phyloP scores from a whole-genome alignment of 2,797 vertebrate species.

The Dipus sagitta region DNA sequence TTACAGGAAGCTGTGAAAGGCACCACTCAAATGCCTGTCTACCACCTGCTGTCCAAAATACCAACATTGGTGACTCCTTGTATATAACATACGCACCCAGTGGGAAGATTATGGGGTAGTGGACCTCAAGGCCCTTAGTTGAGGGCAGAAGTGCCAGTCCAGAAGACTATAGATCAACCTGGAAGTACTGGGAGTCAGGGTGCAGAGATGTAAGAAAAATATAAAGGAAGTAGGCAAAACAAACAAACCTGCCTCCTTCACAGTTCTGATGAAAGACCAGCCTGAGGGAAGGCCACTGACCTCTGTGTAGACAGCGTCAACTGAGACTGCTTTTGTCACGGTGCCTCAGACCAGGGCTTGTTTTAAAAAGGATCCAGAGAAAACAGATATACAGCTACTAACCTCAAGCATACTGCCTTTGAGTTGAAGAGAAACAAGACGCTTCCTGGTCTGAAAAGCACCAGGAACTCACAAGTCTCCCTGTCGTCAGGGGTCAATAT shows the following conservation, averaged over 20 bases:
- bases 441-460: neutral
- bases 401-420: neutral
- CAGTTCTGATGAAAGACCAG: neutral
- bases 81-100: neutral
- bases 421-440: neutral
- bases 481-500: neutral
- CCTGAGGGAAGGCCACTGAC: neutral
- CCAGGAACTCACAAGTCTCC: neutral
- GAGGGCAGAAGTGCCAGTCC: neutral
- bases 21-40: neutral
- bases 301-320: neutral
- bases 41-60: neutral
- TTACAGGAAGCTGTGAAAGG: neutral
- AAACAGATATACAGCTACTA: neutral
- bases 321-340: neutral
- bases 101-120: too few relatives aligned
- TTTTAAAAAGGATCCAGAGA: neutral
- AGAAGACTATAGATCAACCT: neutral
- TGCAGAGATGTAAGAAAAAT: neutral
- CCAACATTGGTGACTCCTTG: neutral
- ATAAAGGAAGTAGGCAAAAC: neutral
- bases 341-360: neutral
- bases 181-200: neutral
- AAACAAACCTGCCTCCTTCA: neutral
- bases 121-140: neutral